These are phyloP conservation scores for Salticus scenicus DNA, from an alignment of 2,888 invertebrate genomes.

Conservation along the genomic window DNA sequence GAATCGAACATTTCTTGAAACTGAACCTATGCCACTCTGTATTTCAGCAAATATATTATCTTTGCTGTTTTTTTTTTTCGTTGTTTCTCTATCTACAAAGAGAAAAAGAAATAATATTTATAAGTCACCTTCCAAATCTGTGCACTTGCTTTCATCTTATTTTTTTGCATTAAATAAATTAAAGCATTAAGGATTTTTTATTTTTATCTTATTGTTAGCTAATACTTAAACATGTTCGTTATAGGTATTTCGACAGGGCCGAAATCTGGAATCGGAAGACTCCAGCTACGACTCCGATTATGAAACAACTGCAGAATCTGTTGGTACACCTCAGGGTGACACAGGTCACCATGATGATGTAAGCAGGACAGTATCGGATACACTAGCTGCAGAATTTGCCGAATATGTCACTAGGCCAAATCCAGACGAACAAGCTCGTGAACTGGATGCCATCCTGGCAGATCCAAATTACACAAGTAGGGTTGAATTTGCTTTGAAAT, in stretches of 20 bases:
- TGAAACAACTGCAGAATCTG: conserved; percentile 72
- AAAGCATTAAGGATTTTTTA: too few relatives aligned
- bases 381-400: conserved; percentile 88
- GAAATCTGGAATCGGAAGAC: conserved; percentile 80
- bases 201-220: too few relatives aligned
- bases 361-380: conserved; percentile 88
- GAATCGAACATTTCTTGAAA: too few relatives aligned
- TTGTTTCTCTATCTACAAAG: too few relatives aligned
- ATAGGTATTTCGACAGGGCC: conserved; percentile 63
- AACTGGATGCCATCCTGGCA: conserved; percentile 61
- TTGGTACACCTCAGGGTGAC: conserved; percentile 69
- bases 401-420: conserved; percentile 81
- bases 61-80: too few relatives aligned
- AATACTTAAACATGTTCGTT: too few relatives aligned
- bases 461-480: conserved; percentile 79
- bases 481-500: conserved; percentile 92
- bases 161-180: too few relatives aligned
- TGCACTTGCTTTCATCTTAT: too few relatives aligned
- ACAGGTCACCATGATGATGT: conserved; percentile 82
- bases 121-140: too few relatives aligned
- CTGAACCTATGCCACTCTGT: too few relatives aligned
- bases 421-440: background rate
- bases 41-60: too few relatives aligned
- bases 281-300: conserved; percentile 89
- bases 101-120: too few relatives aligned